Percentiles rank a stretch among this genome's conserved stretches.
phyloP scores from a whole-genome alignment of 2,888 invertebrate species.

The Carcina quercana region DNA sequence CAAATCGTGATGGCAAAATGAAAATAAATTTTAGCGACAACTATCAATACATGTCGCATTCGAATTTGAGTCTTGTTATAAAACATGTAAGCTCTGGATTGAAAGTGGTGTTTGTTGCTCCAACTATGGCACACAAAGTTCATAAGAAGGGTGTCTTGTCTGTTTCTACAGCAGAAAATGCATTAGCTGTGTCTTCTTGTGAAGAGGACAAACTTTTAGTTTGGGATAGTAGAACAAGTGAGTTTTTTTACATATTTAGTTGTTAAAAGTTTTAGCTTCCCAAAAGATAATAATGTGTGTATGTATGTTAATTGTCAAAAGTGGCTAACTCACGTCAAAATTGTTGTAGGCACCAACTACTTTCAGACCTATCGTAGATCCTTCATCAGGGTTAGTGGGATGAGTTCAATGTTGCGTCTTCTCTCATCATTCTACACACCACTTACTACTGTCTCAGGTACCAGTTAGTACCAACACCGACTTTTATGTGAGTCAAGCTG shows the following conservation, averaged over 20 bases:
- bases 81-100: slow-evolving; percentile 54
- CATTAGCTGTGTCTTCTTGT: slow-evolving; percentile 77
- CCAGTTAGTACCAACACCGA: no score
- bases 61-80: slow-evolving; percentile 52
- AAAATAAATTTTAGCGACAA: slow-evolving; percentile 51
- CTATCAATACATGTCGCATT: slow-evolving; percentile 55
- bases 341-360: no score
- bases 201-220: slow-evolving; percentile 73
- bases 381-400: no score
- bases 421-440: no score
- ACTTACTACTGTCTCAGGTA: no score
- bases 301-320: no score
- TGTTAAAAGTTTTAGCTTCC: no score
- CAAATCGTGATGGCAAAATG: slow-evolving; percentile 51
- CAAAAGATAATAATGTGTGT: no score
- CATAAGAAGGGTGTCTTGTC: slow-evolving; percentile 69
- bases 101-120: slow-evolving; percentile 66
- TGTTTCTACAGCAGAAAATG: slow-evolving; percentile 75
- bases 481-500: no score
- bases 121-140: slow-evolving; percentile 60
- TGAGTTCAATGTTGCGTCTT: no score
- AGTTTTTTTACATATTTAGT: slow-evolving; percentile 18
- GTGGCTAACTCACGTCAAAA: no score
- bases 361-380: no score
- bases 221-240: slow-evolving; percentile 78